Evolutionary conservation across 2,888 invertebrate species (phyloP), one percentile per base, ranked within the genome.

Genomic region (Pinctada fucata): DNA sequence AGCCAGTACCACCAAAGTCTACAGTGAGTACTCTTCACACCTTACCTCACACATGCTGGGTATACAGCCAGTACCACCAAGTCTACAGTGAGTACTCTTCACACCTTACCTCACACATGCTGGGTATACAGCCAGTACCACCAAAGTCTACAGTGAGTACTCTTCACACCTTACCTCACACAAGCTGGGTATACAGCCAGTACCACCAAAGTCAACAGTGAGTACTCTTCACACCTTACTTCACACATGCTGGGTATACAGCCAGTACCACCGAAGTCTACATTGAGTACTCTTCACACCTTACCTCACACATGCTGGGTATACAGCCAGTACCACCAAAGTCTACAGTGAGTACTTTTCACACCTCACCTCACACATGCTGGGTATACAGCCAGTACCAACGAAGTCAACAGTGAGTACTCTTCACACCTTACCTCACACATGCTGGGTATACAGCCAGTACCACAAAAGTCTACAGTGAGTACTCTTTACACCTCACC

Each of bases 91-190:
- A 31, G 31, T 31, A 31, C 31, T 31, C 31, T 31, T 31, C 31
- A 31, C 31, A 31, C 31, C 31, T 99, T 83, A 97, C 98, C 0
- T 97, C 97, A 0, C 96, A 96, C 90, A 96, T 96, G 65, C 95
- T 97, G 8, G 95, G 95, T 90, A 95, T 98, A 68, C 95, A 95
- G 83, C 95, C 97, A 0, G 94, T 96, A 2, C 92, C 93, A 6
- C 86, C 91, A 3, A 92, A 91, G 80, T 85, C 91, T 8, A 67
- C 87, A 78, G 91, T 91, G 82, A 83, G 72, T 72, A 10, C 13
- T 58, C 58, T 58, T 31, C 31, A 31, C 31, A 31, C 31, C 31
- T 99, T 83, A 97, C 98, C 0, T 97, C 97, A 0, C 96, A 96
- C 90, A 96, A 96, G 65, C 95, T 97, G 8, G 95, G 95, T 90